Evolutionary conservation across 2,888 invertebrate species (phyloP), one percentile per base, ranked within the genome.

Genomic region (Troides helena): DNA sequence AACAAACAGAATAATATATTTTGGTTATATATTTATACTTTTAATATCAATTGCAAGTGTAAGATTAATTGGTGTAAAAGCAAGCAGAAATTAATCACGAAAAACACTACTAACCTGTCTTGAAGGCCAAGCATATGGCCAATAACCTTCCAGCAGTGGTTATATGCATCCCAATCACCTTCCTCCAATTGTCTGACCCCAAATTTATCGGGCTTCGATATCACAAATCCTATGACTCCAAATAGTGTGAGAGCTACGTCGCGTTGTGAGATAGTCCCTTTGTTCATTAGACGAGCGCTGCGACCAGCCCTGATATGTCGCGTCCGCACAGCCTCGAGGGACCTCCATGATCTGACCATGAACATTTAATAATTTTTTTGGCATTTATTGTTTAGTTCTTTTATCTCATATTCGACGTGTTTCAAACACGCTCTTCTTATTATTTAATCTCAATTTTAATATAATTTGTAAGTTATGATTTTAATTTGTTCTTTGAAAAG

Each of bases 171-270:
- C 78, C 96, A 92, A 72, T 97, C 96, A 60, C 94, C 94, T 0
- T 91, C 85, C 14, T 90, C 93, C 4, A 93, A 85, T 72, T 94
- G 93, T 12, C 93, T 84, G 18, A 98, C 88, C 0, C 97, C 96
- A 62, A 97, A 93, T 67, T 93, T 85, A 69, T 95, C 92, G 0
- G 95, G 94, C 65, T 94, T 94, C 7, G 96, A 80, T 0, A 97
- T 82, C 0, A 95, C 91, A 74, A 95, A 95, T 0, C 97, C 98
- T 81, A 98, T 94, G 82, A 98, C 98, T 3, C 97, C 98, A 81
- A 97, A 97, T 85, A 97, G 97, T 0, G 98, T 97, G 14, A 98
- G 83, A 0, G 96, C 96, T 94, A 98, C 94, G 81, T 98, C 98
- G 74, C 95, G 94, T 83, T 98, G 98, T 0, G 95, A 95, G 53